phyloP scores from a whole-genome alignment of 2,888 invertebrate species.

The Pyrocoelia pectoralis region DNA sequence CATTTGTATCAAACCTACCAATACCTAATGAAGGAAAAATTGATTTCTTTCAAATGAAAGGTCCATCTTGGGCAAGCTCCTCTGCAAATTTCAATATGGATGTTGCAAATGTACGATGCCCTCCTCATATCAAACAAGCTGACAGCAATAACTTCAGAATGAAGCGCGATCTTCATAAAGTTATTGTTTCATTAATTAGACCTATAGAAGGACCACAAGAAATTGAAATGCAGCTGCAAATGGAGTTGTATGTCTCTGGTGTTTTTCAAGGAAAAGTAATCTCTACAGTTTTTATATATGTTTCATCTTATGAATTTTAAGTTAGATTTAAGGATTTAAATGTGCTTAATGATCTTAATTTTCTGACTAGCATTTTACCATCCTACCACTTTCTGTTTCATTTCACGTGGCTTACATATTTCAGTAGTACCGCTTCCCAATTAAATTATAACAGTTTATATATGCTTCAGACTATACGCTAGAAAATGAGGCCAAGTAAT shows the following conservation, averaged over 20 bases:
- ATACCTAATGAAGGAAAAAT: slow-evolving; percentile 65
- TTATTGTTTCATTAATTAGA: slow-evolving; percentile 78
- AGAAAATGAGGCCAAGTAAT: too few species aligned
- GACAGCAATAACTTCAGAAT: slow-evolving; percentile 58
- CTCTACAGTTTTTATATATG: slow-evolving; percentile 84
- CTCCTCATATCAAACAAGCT: slow-evolving; percentile 62
- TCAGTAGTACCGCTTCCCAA: too few species aligned
- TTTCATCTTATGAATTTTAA: slow-evolving; percentile 83
- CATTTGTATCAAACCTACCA: slow-evolving; percentile 85
- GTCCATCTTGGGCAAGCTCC: slow-evolving; percentile 76
- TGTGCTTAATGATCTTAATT: too few species aligned
- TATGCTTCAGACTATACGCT: too few species aligned
- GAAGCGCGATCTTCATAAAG: slow-evolving; percentile 63
- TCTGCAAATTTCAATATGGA: slow-evolving; percentile 79
- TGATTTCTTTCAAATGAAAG: slow-evolving; percentile 89
- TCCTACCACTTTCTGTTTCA: too few species aligned
- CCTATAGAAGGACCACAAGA: slow-evolving; percentile 89
- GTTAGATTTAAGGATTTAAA: neutral
- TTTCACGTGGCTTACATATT: too few species aligned
- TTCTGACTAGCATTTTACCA: too few species aligned
- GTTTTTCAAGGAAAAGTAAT: slow-evolving; percentile 83
- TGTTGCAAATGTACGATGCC: slow-evolving; percentile 71
- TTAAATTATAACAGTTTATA: too few species aligned
- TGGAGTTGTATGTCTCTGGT: slow-evolving; percentile 80
- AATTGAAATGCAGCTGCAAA: slow-evolving; percentile 84